Evolutionary conservation across 2,888 invertebrate species (phyloP).

Genomic region (Glyphotaelius pellucidus): DNA sequence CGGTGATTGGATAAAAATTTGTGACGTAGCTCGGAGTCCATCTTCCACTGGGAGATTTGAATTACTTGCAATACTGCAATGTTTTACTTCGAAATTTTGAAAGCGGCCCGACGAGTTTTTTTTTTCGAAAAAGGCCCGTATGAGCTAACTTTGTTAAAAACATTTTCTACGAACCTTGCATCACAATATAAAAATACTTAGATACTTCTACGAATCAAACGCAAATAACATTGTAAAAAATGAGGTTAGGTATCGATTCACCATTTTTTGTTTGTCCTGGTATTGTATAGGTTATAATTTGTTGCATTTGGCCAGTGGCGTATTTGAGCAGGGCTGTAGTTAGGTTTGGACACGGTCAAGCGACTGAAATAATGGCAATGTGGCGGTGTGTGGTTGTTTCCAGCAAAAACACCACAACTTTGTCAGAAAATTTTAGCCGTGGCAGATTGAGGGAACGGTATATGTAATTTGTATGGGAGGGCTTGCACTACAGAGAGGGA

Average conservation of each 20-base stretch:
- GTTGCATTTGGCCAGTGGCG: constrained; percentile 3
- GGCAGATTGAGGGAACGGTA: neutral
- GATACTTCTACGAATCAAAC: neutral
- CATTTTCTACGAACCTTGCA: no score
- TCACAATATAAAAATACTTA: no score
- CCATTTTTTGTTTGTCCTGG: neutral
- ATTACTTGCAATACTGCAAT: no score
- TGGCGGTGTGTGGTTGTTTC: constrained; percentile 24
- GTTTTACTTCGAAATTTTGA: no score
- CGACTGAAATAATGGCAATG: constrained; percentile 32
- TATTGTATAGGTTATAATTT: neutral
- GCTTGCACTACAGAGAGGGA: neutral
- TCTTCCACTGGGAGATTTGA: no score
- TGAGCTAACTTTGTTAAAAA: no score
- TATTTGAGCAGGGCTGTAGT: neutral
- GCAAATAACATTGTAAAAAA: neutral
- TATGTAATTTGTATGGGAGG: neutral
- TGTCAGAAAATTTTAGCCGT: constrained; percentile 37
- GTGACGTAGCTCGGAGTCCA: no score
- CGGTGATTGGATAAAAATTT: no score
- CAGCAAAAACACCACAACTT: constrained; percentile 45
- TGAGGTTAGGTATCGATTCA: constrained; percentile 1
- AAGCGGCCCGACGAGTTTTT: no score
- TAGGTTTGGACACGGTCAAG: constrained; percentile 22
- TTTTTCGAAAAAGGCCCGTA: no score